phyloP scores from a whole-genome alignment of 1,140 invertebrate species.

The Drosophila parabipectinata region DNA sequence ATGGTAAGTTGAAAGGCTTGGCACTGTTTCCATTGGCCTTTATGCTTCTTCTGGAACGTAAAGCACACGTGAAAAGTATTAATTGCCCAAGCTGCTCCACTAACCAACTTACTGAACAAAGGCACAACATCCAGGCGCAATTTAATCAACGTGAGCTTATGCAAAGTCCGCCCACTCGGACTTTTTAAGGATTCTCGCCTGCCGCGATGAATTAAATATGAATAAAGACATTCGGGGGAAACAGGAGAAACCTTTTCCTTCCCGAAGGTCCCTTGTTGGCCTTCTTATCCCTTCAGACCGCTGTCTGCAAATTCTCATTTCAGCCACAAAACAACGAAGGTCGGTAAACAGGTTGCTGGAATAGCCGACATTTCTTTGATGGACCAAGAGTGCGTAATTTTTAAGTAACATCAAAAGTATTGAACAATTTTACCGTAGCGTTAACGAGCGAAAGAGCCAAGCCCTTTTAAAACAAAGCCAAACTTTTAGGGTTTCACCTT shows the following conservation, averaged over 20 bases:
- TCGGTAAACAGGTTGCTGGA: not conserved
- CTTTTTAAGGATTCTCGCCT: slow-evolving; percentile 34
- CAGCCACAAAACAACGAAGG: slow-evolving; percentile 9
- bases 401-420: slow-evolving; percentile 2
- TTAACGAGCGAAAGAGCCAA: slow-evolving; percentile 1
- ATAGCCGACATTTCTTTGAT: slow-evolving; percentile 22
- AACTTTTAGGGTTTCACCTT: too few relatives aligned
- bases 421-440: slow-evolving; percentile 6
- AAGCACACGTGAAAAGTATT: slow-evolving; percentile 23
- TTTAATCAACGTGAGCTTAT: slow-evolving; percentile 49
- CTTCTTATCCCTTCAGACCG: slow-evolving; percentile 7
- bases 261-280: not conserved
- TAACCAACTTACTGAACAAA: slow-evolving; percentile 5
- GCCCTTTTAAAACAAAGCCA: not conserved
- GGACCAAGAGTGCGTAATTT: slow-evolving; percentile 1
- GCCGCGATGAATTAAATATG: slow-evolving; percentile 35
- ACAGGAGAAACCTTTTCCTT: slow-evolving; percentile 15
- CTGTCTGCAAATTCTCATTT: slow-evolving; percentile 19
- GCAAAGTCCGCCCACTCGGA: slow-evolving; percentile 32
- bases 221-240: slow-evolving; percentile 19
- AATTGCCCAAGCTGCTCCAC: slow-evolving; percentile 23
- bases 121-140: slow-evolving; percentile 21
- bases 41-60: not conserved
- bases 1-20: slow-evolving; percentile 21
- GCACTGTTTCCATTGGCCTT: not conserved